Evolutionary conservation across 2,113 vertebrate species (phyloP), one percentile per base, ranked within the genome.

Genomic region (Mormoops blainvillei): DNA sequence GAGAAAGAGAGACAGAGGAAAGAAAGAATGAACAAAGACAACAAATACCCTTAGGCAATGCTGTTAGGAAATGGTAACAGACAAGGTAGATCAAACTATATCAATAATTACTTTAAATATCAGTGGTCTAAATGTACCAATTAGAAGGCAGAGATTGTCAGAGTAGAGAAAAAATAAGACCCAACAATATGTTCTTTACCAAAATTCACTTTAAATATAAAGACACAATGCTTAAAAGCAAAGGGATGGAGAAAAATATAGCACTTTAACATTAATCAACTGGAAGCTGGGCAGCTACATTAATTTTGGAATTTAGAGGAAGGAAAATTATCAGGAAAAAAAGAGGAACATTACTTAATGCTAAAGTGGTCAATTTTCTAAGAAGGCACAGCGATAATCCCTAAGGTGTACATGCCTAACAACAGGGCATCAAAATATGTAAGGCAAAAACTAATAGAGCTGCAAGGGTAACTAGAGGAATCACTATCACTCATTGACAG

Each of bases 301-400:
- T 68, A 76, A 94, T 84, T 94, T 84, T 22, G 77, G 43, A 94
- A 84, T 67, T 94, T 22, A 84, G 24, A 84, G 50, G 33, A 94
- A 84, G 28, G 5, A 89, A 83, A 89, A 45, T 20, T 28, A 28
- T 76, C 31, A 56, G 31, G n/a, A n/a, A 1, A 41, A 56, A 56
- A 67, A 76, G 8, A 45, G 13, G 15, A 56, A 20, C 12, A 67
- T 43, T 54, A 67, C 45, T 43, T 54, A 68, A 63, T 83, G 16
- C 73, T 58, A 48, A 56, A 68, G 77, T 52, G 61, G 19, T 36
- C 33, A 80, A 26, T 78, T 58, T 28, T 33, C 50, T 93, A 38
- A 58, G 24, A 33, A 63, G 54, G 82, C 28, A 41, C 7, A 81
- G 26, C 58, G 8, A 91, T 20, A 50, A 63, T 63, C 43, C 80